Conservation (phyloP, 2,888 invertebrate genomes). For the Emmelina monodactyla region DNA sequence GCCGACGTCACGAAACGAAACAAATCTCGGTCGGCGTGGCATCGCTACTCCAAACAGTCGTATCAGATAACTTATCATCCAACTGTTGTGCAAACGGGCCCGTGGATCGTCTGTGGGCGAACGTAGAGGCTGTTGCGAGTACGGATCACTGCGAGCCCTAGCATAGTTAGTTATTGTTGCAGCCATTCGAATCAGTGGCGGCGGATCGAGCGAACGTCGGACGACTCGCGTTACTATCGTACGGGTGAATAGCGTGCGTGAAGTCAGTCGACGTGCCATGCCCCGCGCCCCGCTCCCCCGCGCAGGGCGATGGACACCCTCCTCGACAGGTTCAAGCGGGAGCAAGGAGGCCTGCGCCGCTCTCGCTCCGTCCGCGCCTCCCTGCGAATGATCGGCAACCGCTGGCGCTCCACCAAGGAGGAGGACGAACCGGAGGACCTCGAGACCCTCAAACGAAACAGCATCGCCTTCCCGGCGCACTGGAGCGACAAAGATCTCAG, state of each 20-base stretch:
- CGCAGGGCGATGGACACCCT: conserved; percentile 61
- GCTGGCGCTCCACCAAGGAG: conserved; percentile 61
- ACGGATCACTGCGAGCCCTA: conserved; percentile 40
- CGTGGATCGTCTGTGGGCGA: conserved; percentile 30
- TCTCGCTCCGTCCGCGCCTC: conserved; percentile 76
- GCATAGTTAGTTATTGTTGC: conserved; percentile 37
- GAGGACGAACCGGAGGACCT: conserved; percentile 38
- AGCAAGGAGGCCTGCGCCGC: conserved; percentile 64
- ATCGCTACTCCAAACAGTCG: conserved; percentile 42
- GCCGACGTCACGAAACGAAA: conserved; percentile 35
- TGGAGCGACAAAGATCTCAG: conserved; percentile 45
- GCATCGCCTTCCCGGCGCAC: conserved; percentile 48
- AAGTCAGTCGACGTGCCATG: conserved; percentile 58
- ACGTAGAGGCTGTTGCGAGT: conserved; percentile 23
- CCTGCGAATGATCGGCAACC: conserved; percentile 70
- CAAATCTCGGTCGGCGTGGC: conserved; percentile 52
- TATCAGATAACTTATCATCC: conserved; percentile 48
- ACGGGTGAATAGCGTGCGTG: conserved; percentile 57
- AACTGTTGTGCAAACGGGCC: conserved; percentile 55
- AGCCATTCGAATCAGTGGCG: conserved; percentile 49
- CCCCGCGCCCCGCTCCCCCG: conserved; percentile 43
- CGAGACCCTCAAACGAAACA: conserved; percentile 39
- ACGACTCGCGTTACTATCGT: conserved; percentile 57
- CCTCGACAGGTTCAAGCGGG: conserved; percentile 59
- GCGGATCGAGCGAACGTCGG: conserved; percentile 57